These are phyloP conservation scores for Oryzias dopingdopingensis DNA, from an alignment of 2,797 vertebrate species.

Conservation along the genomic window DNA sequence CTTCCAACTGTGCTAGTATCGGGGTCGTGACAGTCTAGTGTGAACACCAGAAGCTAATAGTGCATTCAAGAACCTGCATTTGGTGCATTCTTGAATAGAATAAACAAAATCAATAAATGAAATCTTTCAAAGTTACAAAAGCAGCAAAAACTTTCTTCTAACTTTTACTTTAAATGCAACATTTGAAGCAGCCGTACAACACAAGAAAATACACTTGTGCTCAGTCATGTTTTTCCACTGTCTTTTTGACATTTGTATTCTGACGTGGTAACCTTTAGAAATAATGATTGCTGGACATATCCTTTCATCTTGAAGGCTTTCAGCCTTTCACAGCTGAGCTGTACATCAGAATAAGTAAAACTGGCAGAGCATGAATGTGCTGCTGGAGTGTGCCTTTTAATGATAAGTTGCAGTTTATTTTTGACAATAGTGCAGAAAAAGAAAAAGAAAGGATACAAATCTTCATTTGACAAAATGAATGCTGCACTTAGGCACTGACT, in stretches of 20 bases:
- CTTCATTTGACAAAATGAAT: constrained; percentile 24
- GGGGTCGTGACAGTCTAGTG: too few species aligned
- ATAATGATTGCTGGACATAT: constrained; percentile 27
- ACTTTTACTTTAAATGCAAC: background rate
- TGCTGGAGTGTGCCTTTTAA: constrained; percentile 39
- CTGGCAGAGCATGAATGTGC: constrained; percentile 28
- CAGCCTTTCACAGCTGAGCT: constrained; percentile 26
- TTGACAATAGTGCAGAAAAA: constrained; percentile 45
- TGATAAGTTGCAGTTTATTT: constrained; percentile 24
- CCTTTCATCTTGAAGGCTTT: constrained; percentile 40
- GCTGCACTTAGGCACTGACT: constrained; percentile 25
- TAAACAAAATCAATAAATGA: background rate
- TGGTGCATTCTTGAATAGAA: too few species aligned
- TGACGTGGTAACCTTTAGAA: constrained; percentile 39
- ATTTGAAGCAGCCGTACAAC: too few species aligned
- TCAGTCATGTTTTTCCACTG: constrained; percentile 7
- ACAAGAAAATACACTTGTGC: background rate
- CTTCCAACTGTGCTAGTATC: too few species aligned
- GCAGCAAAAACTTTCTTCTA: constrained; percentile 1
- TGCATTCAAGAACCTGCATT: too few species aligned
- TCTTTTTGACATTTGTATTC: constrained; percentile 32
- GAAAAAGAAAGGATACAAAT: constrained; percentile 32
- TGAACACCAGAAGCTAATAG: too few species aligned
- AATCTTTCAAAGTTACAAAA: constrained; percentile 4
- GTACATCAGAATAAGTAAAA: constrained; percentile 42